A percentile compares a stretch with the other conserved stretches of the same genome.
phyloP scores from a whole-genome alignment of 2,888 invertebrate genomes.

The Amphipoea lucens region DNA sequence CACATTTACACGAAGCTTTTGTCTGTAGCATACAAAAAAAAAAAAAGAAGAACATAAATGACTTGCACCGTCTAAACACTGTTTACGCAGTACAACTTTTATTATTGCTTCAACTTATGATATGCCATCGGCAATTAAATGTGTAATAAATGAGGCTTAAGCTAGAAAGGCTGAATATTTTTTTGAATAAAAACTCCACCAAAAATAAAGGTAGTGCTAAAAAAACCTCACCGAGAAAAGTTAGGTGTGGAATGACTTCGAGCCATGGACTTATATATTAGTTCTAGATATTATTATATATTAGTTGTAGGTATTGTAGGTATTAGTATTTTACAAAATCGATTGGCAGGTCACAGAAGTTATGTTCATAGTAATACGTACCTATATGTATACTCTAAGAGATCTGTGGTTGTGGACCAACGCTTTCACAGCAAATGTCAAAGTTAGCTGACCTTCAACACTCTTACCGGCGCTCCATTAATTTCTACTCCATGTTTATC shows the following conservation, averaged over 20 bases:
- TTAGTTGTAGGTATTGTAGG: no score
- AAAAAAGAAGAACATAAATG: background rate
- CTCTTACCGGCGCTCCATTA: background rate
- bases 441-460: background rate
- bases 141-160: background rate
- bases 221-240: background rate
- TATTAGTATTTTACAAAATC: background rate
- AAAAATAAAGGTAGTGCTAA: background rate
- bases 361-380: background rate
- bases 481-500: constrained; percentile 10
- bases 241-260: background rate
- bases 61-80: background rate
- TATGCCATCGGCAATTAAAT: background rate
- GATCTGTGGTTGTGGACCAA: background rate
- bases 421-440: background rate
- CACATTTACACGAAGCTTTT: background rate
- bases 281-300: no score
- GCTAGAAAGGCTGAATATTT: background rate
- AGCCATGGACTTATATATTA: no score
- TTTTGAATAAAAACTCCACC: background rate
- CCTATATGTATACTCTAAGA: background rate
- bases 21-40: background rate
- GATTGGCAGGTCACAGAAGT: background rate
- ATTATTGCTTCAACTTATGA: background rate
- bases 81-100: background rate